Evolutionary conservation across 2,888 invertebrate genomes (phyloP).

Genomic region (Odontomyia ornata): DNA sequence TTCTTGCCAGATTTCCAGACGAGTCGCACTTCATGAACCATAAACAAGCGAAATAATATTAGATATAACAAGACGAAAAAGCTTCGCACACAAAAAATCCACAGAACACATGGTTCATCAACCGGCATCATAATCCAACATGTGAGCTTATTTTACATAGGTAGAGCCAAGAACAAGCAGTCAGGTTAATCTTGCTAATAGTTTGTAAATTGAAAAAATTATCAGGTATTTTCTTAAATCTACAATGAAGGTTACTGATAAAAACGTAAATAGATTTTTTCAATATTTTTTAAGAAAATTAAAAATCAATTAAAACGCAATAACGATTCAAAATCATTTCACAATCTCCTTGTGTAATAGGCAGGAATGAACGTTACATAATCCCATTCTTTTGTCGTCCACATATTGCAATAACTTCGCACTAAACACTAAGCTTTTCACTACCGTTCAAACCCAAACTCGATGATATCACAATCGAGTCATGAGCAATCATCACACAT

Average conservation of each 20-base stretch:
- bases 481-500: background rate
- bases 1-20: too few species aligned
- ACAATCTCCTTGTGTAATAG: slow-evolving; percentile 38
- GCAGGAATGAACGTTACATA: slow-evolving; percentile 28
- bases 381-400: slow-evolving; percentile 10
- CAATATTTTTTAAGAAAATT: too few species aligned
- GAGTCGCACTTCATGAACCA: too few species aligned
- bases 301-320: background rate
- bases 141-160: background rate
- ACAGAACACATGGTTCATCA: too few species aligned
- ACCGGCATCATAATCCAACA: background rate
- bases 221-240: too few species aligned
- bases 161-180: background rate
- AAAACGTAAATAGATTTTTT: too few species aligned
- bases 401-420: slow-evolving; percentile 12
- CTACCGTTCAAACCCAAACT: background rate
- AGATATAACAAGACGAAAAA: too few species aligned
- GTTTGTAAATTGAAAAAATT: too few species aligned
- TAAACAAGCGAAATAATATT: too few species aligned
- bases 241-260: too few species aligned
- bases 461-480: slow-evolving; percentile 16
- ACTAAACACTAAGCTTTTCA: slow-evolving; percentile 12
- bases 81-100: too few species aligned
- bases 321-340: slow-evolving; percentile 1
- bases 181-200: too few species aligned